Percentiles rank a stretch among this genome's conserved stretches.
Conservation (phyloP, 2,797 vertebrate species). For the Mastacembelus armatus region DNA sequence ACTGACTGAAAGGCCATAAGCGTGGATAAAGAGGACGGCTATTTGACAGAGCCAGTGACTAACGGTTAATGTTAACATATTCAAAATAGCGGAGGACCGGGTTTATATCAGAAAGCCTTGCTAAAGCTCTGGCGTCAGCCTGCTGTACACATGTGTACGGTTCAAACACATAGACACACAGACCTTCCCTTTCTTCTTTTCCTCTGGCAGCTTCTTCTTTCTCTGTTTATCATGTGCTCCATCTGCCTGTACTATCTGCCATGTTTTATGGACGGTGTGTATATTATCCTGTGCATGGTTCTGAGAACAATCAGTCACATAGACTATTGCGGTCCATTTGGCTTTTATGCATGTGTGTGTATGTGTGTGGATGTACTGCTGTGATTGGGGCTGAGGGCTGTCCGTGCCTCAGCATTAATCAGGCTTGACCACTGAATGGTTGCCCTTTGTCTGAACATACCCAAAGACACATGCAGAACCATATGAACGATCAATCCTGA, state of each 20-base stretch:
- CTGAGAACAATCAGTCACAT: slow-evolving; percentile 59
- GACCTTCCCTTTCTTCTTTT: slow-evolving; percentile 65
- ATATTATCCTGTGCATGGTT: slow-evolving; percentile 56
- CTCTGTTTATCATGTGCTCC: slow-evolving; percentile 66
- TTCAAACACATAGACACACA: slow-evolving; percentile 55
- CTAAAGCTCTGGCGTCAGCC: slow-evolving; percentile 37
- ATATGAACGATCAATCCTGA: neutral
- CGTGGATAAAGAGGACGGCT: slow-evolving; percentile 15
- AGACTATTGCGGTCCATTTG: slow-evolving; percentile 42
- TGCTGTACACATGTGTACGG: slow-evolving; percentile 51
- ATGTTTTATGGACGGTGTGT: slow-evolving; percentile 62
- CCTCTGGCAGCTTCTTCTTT: slow-evolving; percentile 61
- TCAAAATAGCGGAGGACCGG: slow-evolving; percentile 22
- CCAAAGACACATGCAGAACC: slow-evolving; percentile 31
- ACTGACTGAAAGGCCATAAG: slow-evolving; percentile 25
- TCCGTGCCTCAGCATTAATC: slow-evolving; percentile 80
- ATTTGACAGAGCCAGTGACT: slow-evolving; percentile 8
- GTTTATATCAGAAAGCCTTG: slow-evolving; percentile 40
- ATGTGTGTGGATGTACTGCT: slow-evolving; percentile 35
- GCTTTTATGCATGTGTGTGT: slow-evolving; percentile 25
- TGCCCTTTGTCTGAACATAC: slow-evolving; percentile 61
- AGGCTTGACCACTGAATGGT: slow-evolving; percentile 76
- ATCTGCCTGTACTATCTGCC: slow-evolving; percentile 67
- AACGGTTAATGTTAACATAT: slow-evolving; percentile 35
- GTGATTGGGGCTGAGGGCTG: slow-evolving; percentile 49